A percentile compares a stretch with the other conserved stretches of the same genome.
Conservation (phyloP, 2,797 vertebrate genomes). For the Phaenicophaeus curvirostris region DNA sequence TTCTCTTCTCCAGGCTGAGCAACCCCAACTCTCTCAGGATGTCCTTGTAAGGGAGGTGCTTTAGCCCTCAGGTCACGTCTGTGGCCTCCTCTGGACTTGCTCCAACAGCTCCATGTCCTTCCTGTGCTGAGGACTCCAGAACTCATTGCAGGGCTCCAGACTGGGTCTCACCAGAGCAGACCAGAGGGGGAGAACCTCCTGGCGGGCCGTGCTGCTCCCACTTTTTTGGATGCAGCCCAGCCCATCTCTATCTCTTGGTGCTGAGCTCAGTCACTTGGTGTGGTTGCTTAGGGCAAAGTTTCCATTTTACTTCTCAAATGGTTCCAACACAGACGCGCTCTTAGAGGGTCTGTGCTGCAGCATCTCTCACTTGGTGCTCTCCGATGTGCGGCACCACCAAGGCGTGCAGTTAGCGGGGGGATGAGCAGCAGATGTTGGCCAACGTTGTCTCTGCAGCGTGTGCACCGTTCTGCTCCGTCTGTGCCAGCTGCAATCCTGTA, state of each 20-base stretch:
- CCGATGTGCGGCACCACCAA: rapidly evolving
- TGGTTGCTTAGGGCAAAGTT: background rate
- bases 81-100: too few relatives aligned
- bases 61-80: too few relatives aligned
- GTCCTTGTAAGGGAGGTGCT: too few relatives aligned
- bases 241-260: background rate
- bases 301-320: background rate
- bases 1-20: too few relatives aligned
- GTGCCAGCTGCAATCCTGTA: background rate
- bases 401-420: background rate
- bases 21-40: too few relatives aligned
- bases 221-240: too few relatives aligned
- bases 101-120: too few relatives aligned
- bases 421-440: background rate
- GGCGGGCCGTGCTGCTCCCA: too few relatives aligned
- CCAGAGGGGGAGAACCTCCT: too few relatives aligned
- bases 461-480: background rate
- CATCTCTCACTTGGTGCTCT: background rate
- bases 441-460: background rate
- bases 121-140: too few relatives aligned
- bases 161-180: too few relatives aligned
- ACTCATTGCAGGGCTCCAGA: too few relatives aligned
- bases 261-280: background rate
- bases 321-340: rapidly evolving
- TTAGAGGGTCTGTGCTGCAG: background rate